Evolutionary conservation across 2,113 vertebrate species (phyloP).

Genomic region (Nycticryphes semicollaris): DNA sequence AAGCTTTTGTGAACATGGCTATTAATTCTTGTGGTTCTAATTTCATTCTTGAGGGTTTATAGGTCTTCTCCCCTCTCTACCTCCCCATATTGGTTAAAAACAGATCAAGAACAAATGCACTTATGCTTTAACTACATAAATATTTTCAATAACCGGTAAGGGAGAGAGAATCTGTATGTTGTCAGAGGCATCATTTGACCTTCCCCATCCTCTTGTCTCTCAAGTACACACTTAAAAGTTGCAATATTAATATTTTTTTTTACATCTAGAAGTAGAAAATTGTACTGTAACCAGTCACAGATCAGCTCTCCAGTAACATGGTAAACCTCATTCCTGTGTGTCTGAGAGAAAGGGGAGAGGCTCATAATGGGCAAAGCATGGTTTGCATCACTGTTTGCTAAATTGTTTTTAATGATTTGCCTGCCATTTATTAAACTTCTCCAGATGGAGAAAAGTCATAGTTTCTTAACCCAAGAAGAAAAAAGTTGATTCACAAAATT

Average conservation of each 20-base stretch:
- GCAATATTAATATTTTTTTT: not conserved
- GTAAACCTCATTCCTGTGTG: not conserved
- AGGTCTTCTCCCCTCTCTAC: not conserved
- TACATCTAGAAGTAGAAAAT: not conserved
- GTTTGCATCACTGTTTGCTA: not conserved
- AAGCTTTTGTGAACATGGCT: slow-evolving; percentile 1
- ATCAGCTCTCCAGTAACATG: not conserved
- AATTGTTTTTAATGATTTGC: slow-evolving; percentile 24
- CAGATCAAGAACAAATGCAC: slow-evolving; percentile 1
- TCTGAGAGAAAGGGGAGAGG: not conserved
- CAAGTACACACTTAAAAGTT: not conserved
- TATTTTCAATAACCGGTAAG: not conserved
- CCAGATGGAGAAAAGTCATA: not conserved
- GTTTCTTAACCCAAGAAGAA: not conserved
- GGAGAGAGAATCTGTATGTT: not conserved
- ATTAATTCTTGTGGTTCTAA: slow-evolving; percentile 19
- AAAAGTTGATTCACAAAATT: not conserved
- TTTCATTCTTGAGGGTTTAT: not conserved
- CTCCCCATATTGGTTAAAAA: not conserved
- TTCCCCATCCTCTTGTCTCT: not conserved
- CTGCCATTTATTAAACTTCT: not conserved
- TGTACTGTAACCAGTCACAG: not conserved
- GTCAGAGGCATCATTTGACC: not conserved
- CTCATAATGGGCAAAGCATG: not conserved
- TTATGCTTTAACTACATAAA: not conserved